Evolutionary conservation across 1,140 invertebrate species (phyloP).

Genomic region (Oryctes rhinoceros): DNA sequence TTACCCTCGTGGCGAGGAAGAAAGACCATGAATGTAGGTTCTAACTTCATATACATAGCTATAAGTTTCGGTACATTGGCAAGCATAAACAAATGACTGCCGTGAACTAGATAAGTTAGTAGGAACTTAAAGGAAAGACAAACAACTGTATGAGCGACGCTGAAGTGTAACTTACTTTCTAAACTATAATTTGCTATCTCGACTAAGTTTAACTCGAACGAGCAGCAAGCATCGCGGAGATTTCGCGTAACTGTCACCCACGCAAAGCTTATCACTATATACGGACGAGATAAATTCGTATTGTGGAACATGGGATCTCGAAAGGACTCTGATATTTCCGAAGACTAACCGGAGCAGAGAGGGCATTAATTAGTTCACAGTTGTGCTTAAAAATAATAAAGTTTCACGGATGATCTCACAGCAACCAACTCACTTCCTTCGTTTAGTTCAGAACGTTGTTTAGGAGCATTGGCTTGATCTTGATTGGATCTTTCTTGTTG

Average conservation of each 20-base stretch:
- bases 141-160: neutral
- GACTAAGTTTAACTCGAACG: neutral
- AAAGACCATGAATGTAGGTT: neutral
- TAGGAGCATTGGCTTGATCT: too few species aligned
- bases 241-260: neutral
- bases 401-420: too few species aligned
- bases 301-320: too few species aligned
- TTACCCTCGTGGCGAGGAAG: neutral
- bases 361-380: too few species aligned
- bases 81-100: slow-evolving; percentile 10
- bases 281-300: too few species aligned
- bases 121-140: neutral
- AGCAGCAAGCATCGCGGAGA: neutral
- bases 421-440: too few species aligned
- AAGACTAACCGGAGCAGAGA: too few species aligned
- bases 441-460: too few species aligned
- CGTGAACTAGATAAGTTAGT: neutral
- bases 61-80: slow-evolving; percentile 1
- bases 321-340: too few species aligned
- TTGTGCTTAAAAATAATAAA: too few species aligned
- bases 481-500: too few species aligned
- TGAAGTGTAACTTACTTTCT: slow-evolving; percentile 16
- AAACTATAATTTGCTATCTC: slow-evolving; percentile 19
- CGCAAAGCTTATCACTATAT: neutral
- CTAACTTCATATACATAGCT: neutral